phyloP scores from a whole-genome alignment of 2,888 invertebrate species.

The Ornithoptera alexandrae region DNA sequence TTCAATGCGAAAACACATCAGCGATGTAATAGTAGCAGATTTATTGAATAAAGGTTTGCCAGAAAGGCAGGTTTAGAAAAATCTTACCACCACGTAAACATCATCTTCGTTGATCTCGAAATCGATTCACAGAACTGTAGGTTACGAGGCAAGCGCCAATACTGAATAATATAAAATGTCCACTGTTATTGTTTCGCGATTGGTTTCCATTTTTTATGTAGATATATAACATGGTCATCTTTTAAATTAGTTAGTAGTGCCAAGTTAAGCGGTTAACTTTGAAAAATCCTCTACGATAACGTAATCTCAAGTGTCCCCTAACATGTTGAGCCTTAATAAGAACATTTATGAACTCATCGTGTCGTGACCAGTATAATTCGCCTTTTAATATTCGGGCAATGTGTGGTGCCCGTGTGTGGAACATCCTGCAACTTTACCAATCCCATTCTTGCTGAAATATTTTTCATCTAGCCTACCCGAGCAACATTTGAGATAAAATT shows the following conservation, averaged over 20 bases:
- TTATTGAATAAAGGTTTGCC: no score
- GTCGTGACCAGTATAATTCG: conserved; percentile 63
- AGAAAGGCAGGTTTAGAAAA: no score
- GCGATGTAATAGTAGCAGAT: no score
- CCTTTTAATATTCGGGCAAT: conserved; percentile 71
- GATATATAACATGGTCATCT: not conserved
- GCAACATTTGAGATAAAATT: conserved; percentile 60
- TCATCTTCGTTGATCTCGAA: no score
- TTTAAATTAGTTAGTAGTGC: not conserved
- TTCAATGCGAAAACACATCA: no score
- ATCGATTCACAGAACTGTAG: no score
- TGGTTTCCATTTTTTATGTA: no score
- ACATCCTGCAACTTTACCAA: conserved; percentile 59
- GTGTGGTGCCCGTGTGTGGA: conserved; percentile 52
- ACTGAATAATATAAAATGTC: no score
- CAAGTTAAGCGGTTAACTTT: conserved; percentile 20
- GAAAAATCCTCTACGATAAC: conserved; percentile 41
- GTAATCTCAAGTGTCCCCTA: conserved; percentile 48
- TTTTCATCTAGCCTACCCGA: conserved; percentile 52
- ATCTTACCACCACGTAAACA: no score
- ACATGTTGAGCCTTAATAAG: conserved; percentile 57
- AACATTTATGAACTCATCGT: conserved; percentile 62
- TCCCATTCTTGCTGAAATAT: conserved; percentile 54
- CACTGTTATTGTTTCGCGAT: no score
- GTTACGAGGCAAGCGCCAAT: no score